Conservation (phyloP, 2,888 invertebrate species). For the Drosophila fulvimacula region DNA sequence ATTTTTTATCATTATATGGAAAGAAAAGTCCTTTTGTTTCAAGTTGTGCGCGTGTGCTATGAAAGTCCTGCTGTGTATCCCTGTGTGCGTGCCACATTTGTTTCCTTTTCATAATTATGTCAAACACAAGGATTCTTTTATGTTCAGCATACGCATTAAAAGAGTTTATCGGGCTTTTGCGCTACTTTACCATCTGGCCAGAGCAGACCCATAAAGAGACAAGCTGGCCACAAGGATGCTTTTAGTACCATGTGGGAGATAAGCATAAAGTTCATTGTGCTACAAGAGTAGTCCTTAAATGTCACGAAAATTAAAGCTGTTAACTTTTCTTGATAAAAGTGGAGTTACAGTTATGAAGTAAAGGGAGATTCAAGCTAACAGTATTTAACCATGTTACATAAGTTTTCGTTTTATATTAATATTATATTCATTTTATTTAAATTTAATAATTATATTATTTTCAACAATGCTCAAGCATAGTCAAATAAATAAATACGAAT, state of each 20-base stretch:
- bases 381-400: not conserved
- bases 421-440: not conserved
- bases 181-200: constrained; percentile 34
- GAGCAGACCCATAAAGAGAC: constrained; percentile 36
- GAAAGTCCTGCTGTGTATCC: constrained; percentile 50
- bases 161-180: constrained; percentile 62
- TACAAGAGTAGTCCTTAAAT: constrained; percentile 18
- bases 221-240: constrained; percentile 18
- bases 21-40: constrained; percentile 76
- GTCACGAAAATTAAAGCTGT: not conserved
- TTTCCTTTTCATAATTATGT: constrained; percentile 80
- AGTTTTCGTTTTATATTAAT: too few species aligned
- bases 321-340: not conserved
- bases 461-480: not conserved
- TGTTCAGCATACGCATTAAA: constrained; percentile 51
- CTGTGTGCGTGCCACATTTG: constrained; percentile 67
- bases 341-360: not conserved
- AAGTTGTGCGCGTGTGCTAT: constrained; percentile 56
- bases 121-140: constrained; percentile 78
- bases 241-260: constrained; percentile 16
- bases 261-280: constrained; percentile 31
- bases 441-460: not conserved
- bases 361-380: not conserved
- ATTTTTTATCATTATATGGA: constrained; percentile 66
- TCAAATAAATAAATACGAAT: not conserved